Evolutionary conservation across 1,140 invertebrate genomes (phyloP).

Genomic region (Hestina assimilis): DNA sequence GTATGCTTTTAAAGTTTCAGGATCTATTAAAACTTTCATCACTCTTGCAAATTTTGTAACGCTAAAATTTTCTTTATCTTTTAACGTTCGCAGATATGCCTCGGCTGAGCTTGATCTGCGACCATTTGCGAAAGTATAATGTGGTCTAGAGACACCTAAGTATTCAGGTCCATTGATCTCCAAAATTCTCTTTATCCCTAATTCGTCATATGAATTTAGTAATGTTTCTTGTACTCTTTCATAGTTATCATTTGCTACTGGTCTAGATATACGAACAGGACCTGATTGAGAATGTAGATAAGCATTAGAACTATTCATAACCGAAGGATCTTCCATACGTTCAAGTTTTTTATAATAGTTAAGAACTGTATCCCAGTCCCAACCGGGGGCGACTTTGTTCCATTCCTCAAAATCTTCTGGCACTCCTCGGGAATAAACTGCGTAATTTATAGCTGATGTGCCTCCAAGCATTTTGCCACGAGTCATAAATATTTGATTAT

Average conservation of each 20-base stretch:
- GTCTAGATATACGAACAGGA: constrained; percentile 52
- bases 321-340: constrained; percentile 49
- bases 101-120: constrained; percentile 81
- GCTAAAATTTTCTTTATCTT: constrained; percentile 79
- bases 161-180: constrained; percentile 55
- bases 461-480: constrained; percentile 83
- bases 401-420: constrained; percentile 87
- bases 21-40: constrained; percentile 83
- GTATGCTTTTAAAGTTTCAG: constrained; percentile 78
- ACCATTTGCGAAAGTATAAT: constrained; percentile 81
- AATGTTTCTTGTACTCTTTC: constrained; percentile 39
- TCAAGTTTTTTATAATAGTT: constrained; percentile 65
- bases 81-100: constrained; percentile 79
- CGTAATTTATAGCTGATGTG: constrained; percentile 86
- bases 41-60: constrained; percentile 54
- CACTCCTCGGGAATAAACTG: constrained; percentile 89
- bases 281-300: constrained; percentile 52
- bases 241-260: constrained; percentile 37
- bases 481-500: constrained; percentile 34
- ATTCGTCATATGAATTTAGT: constrained; percentile 51
- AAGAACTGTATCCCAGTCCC: constrained; percentile 86
- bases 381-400: constrained; percentile 81
- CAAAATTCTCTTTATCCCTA: constrained; percentile 49
- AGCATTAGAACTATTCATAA: constrained; percentile 44
- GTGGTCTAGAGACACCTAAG: constrained; percentile 53